Conservation (phyloP, 2,888 invertebrate species). For the Athrips mouffetella region DNA sequence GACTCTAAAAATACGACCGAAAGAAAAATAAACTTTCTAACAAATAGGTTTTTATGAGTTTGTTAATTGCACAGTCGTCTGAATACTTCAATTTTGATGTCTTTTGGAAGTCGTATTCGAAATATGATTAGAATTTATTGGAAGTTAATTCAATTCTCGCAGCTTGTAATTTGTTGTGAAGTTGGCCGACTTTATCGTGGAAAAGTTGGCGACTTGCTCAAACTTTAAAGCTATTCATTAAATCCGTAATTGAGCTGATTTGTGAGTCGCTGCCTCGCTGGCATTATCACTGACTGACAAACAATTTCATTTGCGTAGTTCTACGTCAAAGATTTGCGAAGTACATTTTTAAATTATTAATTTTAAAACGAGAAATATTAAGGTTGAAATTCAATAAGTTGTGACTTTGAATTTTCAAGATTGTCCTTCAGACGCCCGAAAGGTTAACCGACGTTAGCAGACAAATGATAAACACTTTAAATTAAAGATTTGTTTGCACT, state of each 20-base stretch:
- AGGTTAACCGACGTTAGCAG: no score
- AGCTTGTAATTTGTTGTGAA: not conserved
- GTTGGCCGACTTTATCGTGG: not conserved
- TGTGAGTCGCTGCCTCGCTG: not conserved
- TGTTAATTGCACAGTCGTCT: not conserved
- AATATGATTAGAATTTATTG: constrained; percentile 1
- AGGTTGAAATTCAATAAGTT: no score
- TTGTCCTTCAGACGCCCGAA: no score
- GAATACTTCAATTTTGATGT: constrained; percentile 1
- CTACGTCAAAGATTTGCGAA: not conserved
- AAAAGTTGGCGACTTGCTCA: not conserved
- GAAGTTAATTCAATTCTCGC: constrained; percentile 4
- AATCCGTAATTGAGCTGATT: not conserved
- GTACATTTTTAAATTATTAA: not conserved
- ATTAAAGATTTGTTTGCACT: no score
- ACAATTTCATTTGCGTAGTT: not conserved
- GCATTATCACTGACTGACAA: not conserved
- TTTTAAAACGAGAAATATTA: no score
- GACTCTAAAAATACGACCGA: not conserved
- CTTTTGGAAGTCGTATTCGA: constrained; percentile 2
- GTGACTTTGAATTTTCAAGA: no score
- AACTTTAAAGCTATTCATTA: not conserved
- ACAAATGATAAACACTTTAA: no score
- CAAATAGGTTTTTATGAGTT: not conserved
- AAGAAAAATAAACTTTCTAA: no score